Base-by-base conservation (phyloP, 2,797 vertebrate genomes). In the Phoeniculus purpureus region DNA sequence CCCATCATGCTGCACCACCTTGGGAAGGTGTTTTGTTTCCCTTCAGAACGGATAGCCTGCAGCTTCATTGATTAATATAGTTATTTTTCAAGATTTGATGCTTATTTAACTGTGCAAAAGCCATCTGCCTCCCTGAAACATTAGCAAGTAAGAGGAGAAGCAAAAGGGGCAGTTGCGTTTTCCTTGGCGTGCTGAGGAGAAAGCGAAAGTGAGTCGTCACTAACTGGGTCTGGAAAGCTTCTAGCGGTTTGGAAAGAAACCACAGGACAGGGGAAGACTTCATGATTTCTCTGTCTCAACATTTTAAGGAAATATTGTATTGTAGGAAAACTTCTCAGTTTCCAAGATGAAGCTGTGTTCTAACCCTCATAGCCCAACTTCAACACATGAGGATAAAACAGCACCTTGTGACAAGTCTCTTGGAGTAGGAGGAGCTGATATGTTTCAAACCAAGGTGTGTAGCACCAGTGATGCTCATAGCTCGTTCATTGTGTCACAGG, bases 271-370 rank as follows among this genome's bases (percentile, higher is more conserved):
- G n/a, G 27, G 13, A n/a, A 81, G 17, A 10, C 22, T 76, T 75
- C 26, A 23, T 25, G 37, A 58, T 68, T 79, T 76, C 47, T 15
- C 21, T 78, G 50, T 15, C 17, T 66, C 13, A 56, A 31, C 58
- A 45, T 40, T 47, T 60, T 60, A 72, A 50, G 21, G 58, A 52
- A 76, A 68, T 6, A 15, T 1, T 17, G 10, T 50, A 17, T 23
- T 67, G 56, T 78, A 72, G 48, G 34, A 72, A 73, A 51, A 50
- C 4, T 65, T 68, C 23, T 77, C 40, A 45, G 89, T 77, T 67
- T n/a, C 43, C 0, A 0, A 15, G 6, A 8, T 61, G 48, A 22
- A 20, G 5, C 43, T 43, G 13, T 15, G 43, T 43, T 8, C 14
- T 43, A 43, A 43, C 43, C 43, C 43, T 43, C 43, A 43, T 16